Evolutionary conservation across 2,113 vertebrate species (phyloP).

Genomic region (Antechinus stuartii): DNA sequence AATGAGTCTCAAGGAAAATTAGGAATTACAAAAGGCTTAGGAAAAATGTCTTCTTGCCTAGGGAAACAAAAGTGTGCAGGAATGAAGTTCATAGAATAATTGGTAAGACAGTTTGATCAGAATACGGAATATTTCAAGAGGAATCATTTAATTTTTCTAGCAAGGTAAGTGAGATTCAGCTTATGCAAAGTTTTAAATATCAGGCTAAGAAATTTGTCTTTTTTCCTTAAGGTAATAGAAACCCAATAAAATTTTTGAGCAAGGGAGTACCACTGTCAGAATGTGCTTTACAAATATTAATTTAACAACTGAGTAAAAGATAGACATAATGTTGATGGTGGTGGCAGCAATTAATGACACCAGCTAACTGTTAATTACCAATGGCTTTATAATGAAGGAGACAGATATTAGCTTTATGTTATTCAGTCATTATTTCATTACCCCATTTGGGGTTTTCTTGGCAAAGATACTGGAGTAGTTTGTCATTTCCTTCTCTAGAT

Average conservation of each 20-base stretch:
- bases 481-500: background rate
- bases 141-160: background rate
- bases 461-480: background rate
- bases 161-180: background rate
- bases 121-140: background rate
- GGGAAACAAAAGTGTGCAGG: background rate
- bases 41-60: background rate
- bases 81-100: background rate
- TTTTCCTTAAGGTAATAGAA: background rate
- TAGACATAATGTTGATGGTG: background rate
- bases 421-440: background rate
- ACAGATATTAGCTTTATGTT: too few species aligned
- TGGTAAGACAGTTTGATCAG: background rate
- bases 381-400: background rate
- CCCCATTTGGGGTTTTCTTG: background rate
- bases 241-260: background rate
- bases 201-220: background rate
- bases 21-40: background rate
- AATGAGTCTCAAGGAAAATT: background rate
- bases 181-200: background rate
- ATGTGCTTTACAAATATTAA: background rate
- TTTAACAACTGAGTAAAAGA: background rate
- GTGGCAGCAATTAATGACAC: background rate
- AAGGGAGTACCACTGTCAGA: background rate
- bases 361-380: background rate